Base-by-base conservation (phyloP, 2,113 vertebrate genomes). In the Lepisosteus osseus region DNA sequence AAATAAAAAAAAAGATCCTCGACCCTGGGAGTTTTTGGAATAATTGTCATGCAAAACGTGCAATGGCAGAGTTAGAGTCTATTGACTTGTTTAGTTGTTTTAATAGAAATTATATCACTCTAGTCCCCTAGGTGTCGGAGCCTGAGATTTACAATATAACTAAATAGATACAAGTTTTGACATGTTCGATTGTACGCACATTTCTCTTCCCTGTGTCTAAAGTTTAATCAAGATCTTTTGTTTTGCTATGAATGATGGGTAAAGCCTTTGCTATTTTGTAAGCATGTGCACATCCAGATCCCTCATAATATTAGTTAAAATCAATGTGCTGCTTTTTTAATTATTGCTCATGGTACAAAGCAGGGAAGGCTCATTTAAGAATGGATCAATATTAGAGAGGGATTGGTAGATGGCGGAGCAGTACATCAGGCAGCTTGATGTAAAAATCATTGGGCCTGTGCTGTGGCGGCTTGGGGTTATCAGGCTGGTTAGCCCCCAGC, bases 281-380 rank as follows among this genome's bases (percentile, higher is more conserved):
- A 94, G 95, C 94, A 95, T 97, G 97, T 97, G 97, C 95, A 95
- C 95, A 94, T 94, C 95, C 93, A 93, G 95, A 95, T 93, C 95
- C 95, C 95, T 98, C 96, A 98, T 98, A 99, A 99, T 99, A 99
- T 99, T 99, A 98, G 95, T 97, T 97, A 96, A 96, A 98, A 99
- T 99, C 97, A 99, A 98, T 99, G 97, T 93, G 93, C 95, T 98
- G 95, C 96, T 98, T 98, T 99, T 98, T 99, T 97, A 99, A 99
- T 99, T 99, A 98, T 99, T 99, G 97, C 97, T 98, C 97, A 98
- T 99, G 97, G 95, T 99, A 97, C 94, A 97, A 97, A 98, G 97
- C 96, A 89, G 92, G 93, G 94, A 96, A 97, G 95, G 96, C 94
- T 99, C 95, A 98, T 98, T 98, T 98, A 97, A 94, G 93, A 86